Evolutionary conservation across 2,888 invertebrate species (phyloP), one percentile per base, ranked within the genome.

Genomic region (Muschampia staudingeri): DNA sequence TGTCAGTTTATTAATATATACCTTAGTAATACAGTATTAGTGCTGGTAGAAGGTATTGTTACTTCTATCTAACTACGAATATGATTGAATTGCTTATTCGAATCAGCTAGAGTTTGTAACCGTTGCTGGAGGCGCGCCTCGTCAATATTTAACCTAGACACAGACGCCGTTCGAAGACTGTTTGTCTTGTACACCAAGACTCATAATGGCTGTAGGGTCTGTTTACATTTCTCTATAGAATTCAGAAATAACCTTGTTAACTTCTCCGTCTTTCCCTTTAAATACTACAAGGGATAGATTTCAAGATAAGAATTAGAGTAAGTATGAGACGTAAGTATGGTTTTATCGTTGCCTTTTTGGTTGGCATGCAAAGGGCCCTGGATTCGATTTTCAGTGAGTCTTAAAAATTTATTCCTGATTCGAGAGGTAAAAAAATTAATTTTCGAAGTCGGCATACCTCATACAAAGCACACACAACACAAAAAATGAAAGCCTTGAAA

Each of bases 121-220:
- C 65, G 44, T 67, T 44, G 73, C 73, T 40, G 16, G 67, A 52
- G 40, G 70, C 44, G 19, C 72, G 48, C 77, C 44, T 71, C 91
- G 94, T 94, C 93, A 96, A 95, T 96, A 95, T 95, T 95, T 92
- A 92, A 94, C 90, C 90, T 88, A 90, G 91, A 91, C 87, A 88
- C 89, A 92, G 91, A 90, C 93, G 91, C 88, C 90, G 91, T 30
- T 90, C 89, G 88, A 89, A 91, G 92, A 89, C 90, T 94, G 93
- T 95, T 95, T 95, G 93, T 92, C 91, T 94, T 94, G 92, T 94
- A 91, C 93, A 93, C 95, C 94, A 89, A 91, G 91, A 91, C 91
- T 93, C 93, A 93, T 93, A 94, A 95, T 94, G 92, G 92, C 94
- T 93, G 84, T 89, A 92, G 93, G 94, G 94, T 90, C 14, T 95